Evolutionary conservation across 2,113 vertebrate species (phyloP).

Genomic region (Orycteropus afer): DNA sequence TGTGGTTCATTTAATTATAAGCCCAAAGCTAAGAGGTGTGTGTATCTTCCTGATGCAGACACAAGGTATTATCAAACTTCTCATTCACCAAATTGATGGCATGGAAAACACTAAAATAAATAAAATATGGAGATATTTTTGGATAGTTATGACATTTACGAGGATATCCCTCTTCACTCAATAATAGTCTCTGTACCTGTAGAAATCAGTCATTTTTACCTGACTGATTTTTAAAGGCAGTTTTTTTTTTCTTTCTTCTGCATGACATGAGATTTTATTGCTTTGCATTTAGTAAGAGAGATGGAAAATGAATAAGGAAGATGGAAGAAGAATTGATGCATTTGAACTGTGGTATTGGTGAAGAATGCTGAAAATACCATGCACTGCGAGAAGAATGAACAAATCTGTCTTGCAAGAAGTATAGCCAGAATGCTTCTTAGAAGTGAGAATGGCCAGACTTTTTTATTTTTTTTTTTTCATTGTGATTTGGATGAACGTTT

Average conservation of each 20-base stretch:
- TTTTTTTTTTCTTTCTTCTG: not conserved
- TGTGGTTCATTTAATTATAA: slow-evolving; percentile 67
- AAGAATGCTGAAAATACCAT: too few relatives aligned
- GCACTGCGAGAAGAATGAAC: too few relatives aligned
- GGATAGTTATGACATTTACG: not conserved
- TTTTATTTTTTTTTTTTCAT: too few relatives aligned
- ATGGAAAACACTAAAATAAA: slow-evolving; percentile 30
- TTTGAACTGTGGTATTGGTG: too few relatives aligned
- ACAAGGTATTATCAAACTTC: slow-evolving; percentile 48
- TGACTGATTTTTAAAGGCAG: not conserved
- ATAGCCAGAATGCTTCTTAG: too few relatives aligned
- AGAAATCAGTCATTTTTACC: slow-evolving; percentile 15
- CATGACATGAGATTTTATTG: not conserved
- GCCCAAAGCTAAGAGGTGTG: slow-evolving; percentile 57
- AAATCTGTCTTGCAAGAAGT: too few relatives aligned
- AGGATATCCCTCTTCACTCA: not conserved
- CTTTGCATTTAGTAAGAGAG: slow-evolving; percentile 30
- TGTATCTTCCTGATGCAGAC: slow-evolving; percentile 59
- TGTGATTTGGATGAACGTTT: too few relatives aligned
- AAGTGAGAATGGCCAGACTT: too few relatives aligned
- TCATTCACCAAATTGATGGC: slow-evolving; percentile 60
- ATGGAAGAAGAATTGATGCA: too few relatives aligned
- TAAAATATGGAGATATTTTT: slow-evolving; percentile 8
- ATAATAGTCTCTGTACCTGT: not conserved
- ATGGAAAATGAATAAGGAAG: too few relatives aligned